phyloP scores from a whole-genome alignment of 2,888 invertebrate genomes.

The Eupelmus urozonus region DNA sequence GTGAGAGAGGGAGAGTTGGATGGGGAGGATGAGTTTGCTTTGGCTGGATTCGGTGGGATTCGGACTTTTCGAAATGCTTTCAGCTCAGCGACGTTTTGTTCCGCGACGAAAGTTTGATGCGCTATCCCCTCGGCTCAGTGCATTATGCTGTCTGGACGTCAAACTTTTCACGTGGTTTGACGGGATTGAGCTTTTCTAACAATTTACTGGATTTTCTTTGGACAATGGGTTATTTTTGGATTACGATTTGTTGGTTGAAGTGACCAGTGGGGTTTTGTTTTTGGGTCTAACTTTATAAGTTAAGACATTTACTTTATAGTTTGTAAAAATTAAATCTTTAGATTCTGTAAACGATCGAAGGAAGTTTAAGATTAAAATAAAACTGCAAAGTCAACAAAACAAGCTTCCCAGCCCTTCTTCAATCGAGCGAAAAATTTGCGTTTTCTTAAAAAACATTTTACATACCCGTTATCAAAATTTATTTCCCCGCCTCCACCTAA shows the following conservation, averaged over 20 bases:
- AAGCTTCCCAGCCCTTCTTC: too few species aligned
- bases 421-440: too few species aligned
- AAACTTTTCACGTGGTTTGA: constrained; percentile 13
- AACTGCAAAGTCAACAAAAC: too few species aligned
- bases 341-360: too few species aligned
- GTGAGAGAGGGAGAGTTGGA: not conserved
- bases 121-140: not conserved
- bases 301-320: too few species aligned
- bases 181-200: not conserved
- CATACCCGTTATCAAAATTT: constrained; percentile 5
- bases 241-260: too few species aligned
- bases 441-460: too few species aligned
- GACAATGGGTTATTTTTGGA: not conserved
- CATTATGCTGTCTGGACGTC: not conserved
- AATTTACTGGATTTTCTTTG: not conserved
- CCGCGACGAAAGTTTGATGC: constrained; percentile 2
- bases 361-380: too few species aligned
- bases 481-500: not conserved
- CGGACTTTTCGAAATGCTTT: not conserved
- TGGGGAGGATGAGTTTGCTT: not conserved
- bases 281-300: too few species aligned
- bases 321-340: too few species aligned
- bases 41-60: not conserved
- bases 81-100: not conserved
- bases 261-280: too few species aligned